Base-by-base conservation (phyloP, 2,888 invertebrate species). In the Harmothoe impar region DNA sequence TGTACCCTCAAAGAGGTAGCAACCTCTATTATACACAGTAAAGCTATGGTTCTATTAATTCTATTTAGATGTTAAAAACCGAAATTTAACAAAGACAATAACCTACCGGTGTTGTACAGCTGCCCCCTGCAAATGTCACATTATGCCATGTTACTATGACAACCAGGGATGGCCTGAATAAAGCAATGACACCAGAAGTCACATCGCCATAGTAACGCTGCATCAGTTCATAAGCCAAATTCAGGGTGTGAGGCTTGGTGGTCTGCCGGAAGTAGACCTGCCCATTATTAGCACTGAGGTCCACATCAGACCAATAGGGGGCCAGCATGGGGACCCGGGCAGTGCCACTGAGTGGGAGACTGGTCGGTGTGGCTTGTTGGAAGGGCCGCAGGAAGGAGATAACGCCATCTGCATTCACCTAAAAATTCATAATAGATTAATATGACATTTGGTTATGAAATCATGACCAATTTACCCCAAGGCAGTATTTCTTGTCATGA, bases 231-330 rank as follows among this genome's bases (percentile, higher is more conserved):
- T 23, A 3, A 0, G 84, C 84, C 10, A 0, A 0, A 10, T 43
- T 23, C 35, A 35, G 35, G 51, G 33, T 43, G 15, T 20, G 43
- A 1, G 51, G 15, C 23, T 5, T 20, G 29, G 35, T 84, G 43
- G 23, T 43, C 20, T 43, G 84, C 43, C 84, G 84, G 35, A 84
- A 84, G 84, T 84, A 84, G 23, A 84, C 43, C n/a, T 25, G 35
- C 23, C 84, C 84, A 43, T 84, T 43, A 20, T 84, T 84, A 7
- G 84, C 84, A 51, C n/a, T 51, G 0, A 17, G 23, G 51, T 43
- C 84, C 0, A 43, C 23, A 51, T 33, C 25, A 3, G 84, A 23
- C 84, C 84, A 84, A 35, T 84, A 84, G 51, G 84, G 84, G 20
- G 84, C 84, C 5, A 84, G 23, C 35, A 84, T n/a, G 43, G 84